phyloP scores from a whole-genome alignment of 2,888 invertebrate species.

The Machimus rusticus region DNA sequence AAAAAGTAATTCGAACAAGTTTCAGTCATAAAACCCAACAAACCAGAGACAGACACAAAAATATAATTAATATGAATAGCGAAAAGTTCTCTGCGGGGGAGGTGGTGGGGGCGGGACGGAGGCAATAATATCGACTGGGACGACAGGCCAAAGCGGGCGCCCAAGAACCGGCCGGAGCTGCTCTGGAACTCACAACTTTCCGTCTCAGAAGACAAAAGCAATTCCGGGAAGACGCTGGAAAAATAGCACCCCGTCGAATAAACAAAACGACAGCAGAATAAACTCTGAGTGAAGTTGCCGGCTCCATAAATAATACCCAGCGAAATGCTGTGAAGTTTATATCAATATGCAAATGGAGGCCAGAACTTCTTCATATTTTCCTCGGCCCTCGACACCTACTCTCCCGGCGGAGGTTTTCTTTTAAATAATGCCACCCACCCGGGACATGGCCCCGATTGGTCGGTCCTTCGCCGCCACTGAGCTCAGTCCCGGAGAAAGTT shows the following conservation, averaged over 20 bases:
- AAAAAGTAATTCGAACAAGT: conserved; percentile 9
- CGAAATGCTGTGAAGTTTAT: conserved; percentile 30
- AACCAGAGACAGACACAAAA: neutral
- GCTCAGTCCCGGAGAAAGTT: neutral
- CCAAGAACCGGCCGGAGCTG: neutral
- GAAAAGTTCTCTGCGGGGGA: neutral
- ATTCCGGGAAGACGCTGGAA: conserved; percentile 3
- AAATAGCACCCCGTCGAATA: conserved; percentile 7
- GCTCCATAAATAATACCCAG: conserved; percentile 28
- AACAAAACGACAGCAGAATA: conserved; percentile 32
- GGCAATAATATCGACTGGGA: neutral
- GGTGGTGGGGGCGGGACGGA: neutral
- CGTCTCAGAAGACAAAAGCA: conserved; percentile 17
- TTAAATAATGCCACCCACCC: neutral
- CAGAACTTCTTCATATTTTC: conserved; percentile 30
- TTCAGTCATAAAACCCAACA: neutral
- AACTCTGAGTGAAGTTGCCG: conserved; percentile 22
- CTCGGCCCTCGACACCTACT: neutral
- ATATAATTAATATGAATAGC: conserved; percentile 26
- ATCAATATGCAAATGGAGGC: conserved; percentile 36
- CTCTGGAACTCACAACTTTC: neutral
- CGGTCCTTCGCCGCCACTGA: neutral
- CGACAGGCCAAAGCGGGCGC: neutral
- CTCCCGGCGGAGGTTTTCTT: neutral
- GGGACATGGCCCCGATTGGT: neutral